Percentiles rank a stretch among this genome's conserved stretches.
Evolutionary conservation across 2,113 vertebrate species (phyloP).

Genomic region (Telmatochromis sp.): DNA sequence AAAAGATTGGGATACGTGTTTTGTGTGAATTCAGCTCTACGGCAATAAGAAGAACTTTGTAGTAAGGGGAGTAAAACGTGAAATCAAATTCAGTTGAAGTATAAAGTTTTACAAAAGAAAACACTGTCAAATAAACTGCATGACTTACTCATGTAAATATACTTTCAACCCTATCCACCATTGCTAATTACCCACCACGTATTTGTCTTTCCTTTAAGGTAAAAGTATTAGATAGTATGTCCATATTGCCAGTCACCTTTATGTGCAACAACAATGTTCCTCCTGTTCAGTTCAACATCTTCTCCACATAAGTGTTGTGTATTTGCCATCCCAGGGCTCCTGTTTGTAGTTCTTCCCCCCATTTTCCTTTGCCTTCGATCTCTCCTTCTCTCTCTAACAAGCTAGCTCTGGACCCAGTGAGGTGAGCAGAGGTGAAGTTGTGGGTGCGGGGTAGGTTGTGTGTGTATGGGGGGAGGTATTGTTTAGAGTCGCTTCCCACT

Average conservation of each 20-base stretch:
- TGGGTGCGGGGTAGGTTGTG: background rate
- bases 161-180: background rate
- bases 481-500: conserved; percentile 63
- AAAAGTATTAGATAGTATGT: background rate
- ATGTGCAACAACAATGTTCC: background rate
- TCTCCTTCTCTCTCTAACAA: conserved; percentile 60
- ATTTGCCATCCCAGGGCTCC: conserved; percentile 34
- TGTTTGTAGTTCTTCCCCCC: conserved; percentile 42
- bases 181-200: background rate
- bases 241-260: background rate
- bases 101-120: background rate
- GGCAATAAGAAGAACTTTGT: background rate
- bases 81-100: background rate
- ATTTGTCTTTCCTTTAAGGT: background rate
- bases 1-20: background rate
- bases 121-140: background rate
- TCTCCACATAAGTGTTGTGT: background rate
- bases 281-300: background rate
- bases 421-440: conserved; percentile 57
- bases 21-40: background rate
- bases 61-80: background rate
- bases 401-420: conserved; percentile 40
- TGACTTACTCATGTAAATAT: background rate
- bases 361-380: conserved; percentile 31
- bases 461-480: conserved; percentile 36